Percentiles rank a stretch among this genome's conserved stretches.
Conservation (phyloP, 1,140 invertebrate species). For the Psix sp. region DNA sequence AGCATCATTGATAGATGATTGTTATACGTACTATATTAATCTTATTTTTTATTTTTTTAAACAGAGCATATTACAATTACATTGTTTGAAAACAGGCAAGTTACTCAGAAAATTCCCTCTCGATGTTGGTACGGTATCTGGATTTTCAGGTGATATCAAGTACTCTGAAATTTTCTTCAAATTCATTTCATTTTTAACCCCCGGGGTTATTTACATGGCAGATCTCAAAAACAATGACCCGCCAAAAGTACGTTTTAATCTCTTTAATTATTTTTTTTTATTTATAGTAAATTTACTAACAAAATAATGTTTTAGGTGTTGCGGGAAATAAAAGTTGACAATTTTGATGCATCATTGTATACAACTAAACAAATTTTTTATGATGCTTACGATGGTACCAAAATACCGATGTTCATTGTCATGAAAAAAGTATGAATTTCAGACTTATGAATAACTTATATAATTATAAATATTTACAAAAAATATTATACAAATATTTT, state of each 20-base stretch:
- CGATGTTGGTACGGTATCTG: slow-evolving; percentile 90
- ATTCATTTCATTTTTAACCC: slow-evolving; percentile 95
- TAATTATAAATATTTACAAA: slow-evolving; percentile 17
- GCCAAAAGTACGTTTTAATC: slow-evolving; percentile 61
- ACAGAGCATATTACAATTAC: slow-evolving; percentile 90
- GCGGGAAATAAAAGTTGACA: slow-evolving; percentile 88
- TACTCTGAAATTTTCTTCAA: slow-evolving; percentile 95
- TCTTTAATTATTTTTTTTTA: neutral
- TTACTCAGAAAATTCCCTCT: slow-evolving; percentile 85
- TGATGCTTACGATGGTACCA: slow-evolving; percentile 94
- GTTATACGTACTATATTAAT: too few species aligned
- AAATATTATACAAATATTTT: slow-evolving; percentile 28
- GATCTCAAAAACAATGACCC: slow-evolving; percentile 85
- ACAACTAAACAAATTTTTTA: slow-evolving; percentile 96
- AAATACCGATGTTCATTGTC: slow-evolving; percentile 98
- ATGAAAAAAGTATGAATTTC: slow-evolving; percentile 86
- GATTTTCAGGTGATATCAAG: slow-evolving; percentile 90
- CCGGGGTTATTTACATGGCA: slow-evolving; percentile 91
- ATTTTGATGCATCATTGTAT: slow-evolving; percentile 89
- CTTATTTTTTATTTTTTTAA: slow-evolving; percentile 61
- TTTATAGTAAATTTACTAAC: slow-evolving; percentile 19
- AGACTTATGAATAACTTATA: slow-evolving; percentile 18
- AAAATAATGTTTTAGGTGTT: slow-evolving; percentile 87
- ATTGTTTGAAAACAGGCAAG: slow-evolving; percentile 85
- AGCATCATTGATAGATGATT: too few species aligned